Evolutionary conservation across 2,888 invertebrate species (phyloP).

Genomic region (Uropetala carovei): DNA sequence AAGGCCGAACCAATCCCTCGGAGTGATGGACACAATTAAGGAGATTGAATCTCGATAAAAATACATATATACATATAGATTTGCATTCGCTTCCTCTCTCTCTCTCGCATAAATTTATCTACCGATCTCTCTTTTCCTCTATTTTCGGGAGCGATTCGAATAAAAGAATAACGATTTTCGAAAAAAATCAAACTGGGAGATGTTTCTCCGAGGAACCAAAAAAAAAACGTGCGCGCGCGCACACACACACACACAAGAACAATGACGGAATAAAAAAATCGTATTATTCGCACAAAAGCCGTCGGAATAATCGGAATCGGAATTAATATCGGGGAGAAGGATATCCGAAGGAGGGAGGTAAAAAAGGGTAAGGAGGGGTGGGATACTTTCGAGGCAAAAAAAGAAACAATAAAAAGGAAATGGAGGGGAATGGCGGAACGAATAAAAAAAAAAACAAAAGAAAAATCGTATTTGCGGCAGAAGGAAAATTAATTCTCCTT

Average conservation of each 20-base stretch:
- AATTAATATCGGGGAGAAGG: constrained; percentile 2
- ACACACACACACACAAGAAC: background rate
- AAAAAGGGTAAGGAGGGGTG: background rate
- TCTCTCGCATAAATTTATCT: too few species aligned
- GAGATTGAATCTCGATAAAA: constrained; percentile 51
- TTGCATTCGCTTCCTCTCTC: background rate
- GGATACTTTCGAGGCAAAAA: background rate
- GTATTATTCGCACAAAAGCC: constrained; percentile 58
- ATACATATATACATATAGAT: background rate
- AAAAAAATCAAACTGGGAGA: background rate
- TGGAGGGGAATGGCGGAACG: background rate
- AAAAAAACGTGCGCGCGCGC: background rate
- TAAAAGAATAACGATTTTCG: constrained; percentile 4
- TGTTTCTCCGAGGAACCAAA: background rate
- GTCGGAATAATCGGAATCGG: constrained; percentile 52
- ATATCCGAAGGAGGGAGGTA: background rate
- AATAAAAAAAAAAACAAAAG: background rate
- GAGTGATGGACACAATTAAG: constrained; percentile 62
- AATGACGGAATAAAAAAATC: constrained; percentile 31
- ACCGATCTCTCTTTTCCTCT: background rate
- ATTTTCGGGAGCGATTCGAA: background rate
- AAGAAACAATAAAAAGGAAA: background rate
- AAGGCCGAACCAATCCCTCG: constrained; percentile 53
- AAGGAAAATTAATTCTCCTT: background rate
- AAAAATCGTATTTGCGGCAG: background rate